phyloP scores from a whole-genome alignment of 2,797 vertebrate species.

The Parauchenoglanis punctatus region DNA sequence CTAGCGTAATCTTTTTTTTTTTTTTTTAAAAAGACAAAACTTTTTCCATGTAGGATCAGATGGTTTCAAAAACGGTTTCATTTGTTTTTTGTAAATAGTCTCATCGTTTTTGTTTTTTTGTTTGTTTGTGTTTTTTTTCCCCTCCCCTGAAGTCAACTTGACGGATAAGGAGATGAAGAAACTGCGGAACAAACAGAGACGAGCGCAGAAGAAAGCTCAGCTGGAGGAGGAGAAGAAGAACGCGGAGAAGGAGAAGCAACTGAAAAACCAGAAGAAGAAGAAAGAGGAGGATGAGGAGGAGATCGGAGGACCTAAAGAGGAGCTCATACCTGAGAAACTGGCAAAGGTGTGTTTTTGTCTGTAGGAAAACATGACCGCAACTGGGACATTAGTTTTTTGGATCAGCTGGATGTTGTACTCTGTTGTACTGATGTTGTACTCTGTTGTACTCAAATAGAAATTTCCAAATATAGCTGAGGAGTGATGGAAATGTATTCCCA shows the following conservation, averaged over 20 bases:
- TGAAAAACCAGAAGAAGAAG: conserved; percentile 98
- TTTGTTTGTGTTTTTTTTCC: no score
- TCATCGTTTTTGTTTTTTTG: background rate
- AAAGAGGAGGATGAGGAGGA: conserved; percentile 98
- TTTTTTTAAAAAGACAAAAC: background rate
- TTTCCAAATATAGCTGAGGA: background rate
- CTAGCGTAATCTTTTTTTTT: background rate
- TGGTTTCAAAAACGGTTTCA: no score
- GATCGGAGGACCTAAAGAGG: conserved; percentile 95
- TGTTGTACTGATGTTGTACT: no score
- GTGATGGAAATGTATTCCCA: background rate
- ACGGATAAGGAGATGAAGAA: conserved; percentile 98
- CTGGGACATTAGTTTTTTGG: no score
- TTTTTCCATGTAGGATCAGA: background rate
- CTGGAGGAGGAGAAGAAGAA: conserved; percentile 98
- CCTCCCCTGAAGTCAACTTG: conserved; percentile 75
- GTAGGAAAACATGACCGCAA: background rate
- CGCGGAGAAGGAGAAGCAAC: conserved; percentile 96
- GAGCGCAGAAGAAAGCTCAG: conserved; percentile 98
- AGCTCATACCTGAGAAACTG: conserved; percentile 95
- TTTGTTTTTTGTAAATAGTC: background rate
- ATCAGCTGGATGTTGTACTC: no score
- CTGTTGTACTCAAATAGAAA: no score
- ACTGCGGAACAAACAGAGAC: conserved; percentile 94
- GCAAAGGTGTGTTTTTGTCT: conserved; percentile 81